Evolutionary conservation across 2,888 invertebrate species (phyloP).

Genomic region (Cheilosia vernalis): DNA sequence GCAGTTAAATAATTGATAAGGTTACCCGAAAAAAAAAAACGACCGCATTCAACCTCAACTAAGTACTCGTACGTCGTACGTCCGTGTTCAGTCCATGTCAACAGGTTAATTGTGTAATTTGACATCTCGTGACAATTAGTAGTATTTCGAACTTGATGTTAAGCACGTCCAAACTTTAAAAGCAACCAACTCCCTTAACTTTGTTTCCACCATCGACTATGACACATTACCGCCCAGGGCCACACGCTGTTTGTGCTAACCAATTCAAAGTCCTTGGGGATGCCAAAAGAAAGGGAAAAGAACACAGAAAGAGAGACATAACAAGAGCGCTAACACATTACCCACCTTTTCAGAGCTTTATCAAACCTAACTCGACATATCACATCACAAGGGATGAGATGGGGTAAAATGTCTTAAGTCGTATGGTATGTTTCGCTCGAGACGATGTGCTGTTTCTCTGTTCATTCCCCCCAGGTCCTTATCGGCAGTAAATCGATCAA

Average conservation of each 20-base stretch:
- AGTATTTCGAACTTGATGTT: not conserved
- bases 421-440: conserved; percentile 4
- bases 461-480: not conserved
- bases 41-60: not conserved
- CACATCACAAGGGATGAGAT: conserved; percentile 8
- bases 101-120: conserved; percentile 39
- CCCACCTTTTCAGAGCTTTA: conserved; percentile 1
- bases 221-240: conserved; percentile 14
- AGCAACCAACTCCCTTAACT: not conserved
- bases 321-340: conserved; percentile 17
- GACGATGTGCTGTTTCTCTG: not conserved
- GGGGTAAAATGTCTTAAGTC: too few species aligned
- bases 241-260: too few species aligned
- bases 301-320: not conserved
- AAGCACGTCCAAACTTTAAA: conserved; percentile 2
- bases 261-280: conserved; percentile 4
- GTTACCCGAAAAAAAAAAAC: not conserved
- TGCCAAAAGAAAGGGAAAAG: not conserved
- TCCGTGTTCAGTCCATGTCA: conserved; percentile 6
- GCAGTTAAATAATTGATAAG: conserved; percentile 34
- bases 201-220: not conserved
- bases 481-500: conserved; percentile 25
- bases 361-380: not conserved
- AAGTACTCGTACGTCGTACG: too few species aligned
- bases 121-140: conserved; percentile 54